Conservation (phyloP, 2,113 vertebrate genomes). For the Colinus virginianus region DNA sequence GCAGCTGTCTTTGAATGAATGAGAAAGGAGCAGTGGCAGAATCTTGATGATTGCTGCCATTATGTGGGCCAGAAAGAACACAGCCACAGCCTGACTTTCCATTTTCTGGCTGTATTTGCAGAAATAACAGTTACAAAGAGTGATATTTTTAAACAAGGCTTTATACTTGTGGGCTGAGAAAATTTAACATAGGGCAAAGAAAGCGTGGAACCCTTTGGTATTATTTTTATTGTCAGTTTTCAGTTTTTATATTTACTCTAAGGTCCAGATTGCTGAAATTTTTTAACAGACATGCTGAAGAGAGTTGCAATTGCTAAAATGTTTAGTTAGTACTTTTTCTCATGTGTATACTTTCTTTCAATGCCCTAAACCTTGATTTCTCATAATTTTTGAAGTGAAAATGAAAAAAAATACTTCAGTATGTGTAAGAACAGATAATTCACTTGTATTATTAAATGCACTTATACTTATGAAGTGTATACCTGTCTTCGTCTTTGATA, state of each 20-base stretch:
- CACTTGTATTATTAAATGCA: neutral
- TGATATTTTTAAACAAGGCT: slow-evolving; percentile 6
- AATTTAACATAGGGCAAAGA: neutral
- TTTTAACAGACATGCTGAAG: neutral
- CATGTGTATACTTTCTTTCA: neutral
- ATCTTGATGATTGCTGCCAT: neutral
- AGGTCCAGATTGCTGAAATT: neutral
- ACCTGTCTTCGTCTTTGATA: neutral
- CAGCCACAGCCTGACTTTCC: slow-evolving; percentile 3
- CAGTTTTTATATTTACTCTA: neutral
- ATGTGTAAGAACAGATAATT: slow-evolving; percentile 2
- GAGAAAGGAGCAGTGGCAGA: neutral
- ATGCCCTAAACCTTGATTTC: neutral
- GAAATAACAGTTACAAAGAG: neutral
- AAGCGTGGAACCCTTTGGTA: neutral
- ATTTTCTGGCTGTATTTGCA: neutral
- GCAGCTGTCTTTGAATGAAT: neutral
- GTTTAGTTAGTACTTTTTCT: neutral
- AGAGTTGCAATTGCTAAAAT: neutral
- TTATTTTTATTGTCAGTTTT: neutral
- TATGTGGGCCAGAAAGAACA: slow-evolving; percentile 20
- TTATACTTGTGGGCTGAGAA: slow-evolving; percentile 4
- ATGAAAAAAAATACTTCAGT: neutral
- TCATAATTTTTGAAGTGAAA: neutral
- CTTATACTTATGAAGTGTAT: neutral